Base-by-base conservation (phyloP, 2,113 vertebrate species). In the Aptenodytes patagonicus region DNA sequence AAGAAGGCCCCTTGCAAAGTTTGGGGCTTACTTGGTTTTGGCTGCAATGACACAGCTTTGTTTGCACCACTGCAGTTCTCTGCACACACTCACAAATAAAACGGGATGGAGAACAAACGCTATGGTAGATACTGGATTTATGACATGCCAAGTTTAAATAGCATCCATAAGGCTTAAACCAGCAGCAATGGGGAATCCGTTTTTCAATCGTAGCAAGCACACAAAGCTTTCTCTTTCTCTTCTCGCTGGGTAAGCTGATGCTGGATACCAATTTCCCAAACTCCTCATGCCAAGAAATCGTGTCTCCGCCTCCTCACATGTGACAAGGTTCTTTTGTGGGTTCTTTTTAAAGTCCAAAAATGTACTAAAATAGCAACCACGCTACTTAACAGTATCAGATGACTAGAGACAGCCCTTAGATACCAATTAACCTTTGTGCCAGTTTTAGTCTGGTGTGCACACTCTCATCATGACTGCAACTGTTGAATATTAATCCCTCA, bases 121-220 rank as follows among this genome's bases (percentile, higher is more conserved):
- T 93, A 64, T 85, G 85, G 94, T 94, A 92, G 88, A 92, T 94
- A 69, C 51, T 70, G 95, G 89, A 98, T 98, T 98, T 98, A 98
- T 90, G 96, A 77, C 90, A 95, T 97, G 97, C 97, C 97, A 97
- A 46, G 96, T 97, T 98, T 98, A 97, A 98, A 98, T 91, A 97
- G 98, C 97, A 97, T 49, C 80, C 89, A 94, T 87, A 85, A 97
- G 93, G 91, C 94, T 97, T 94, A 95, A 96, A 90, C 92, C 57
- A 90, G 92, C 77, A 91, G 86, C 8, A 11, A 49, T 70, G 89
- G 85, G 90, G 90, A 96, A 97, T 90, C 95, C 91, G 93, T 97
- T 98, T 97, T 85, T 96, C 93, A 96, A 8, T 31, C 19, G 90
- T 38, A 96, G 96, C 65, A 60, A 87, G 83, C 69, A 60, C 92